These are phyloP conservation scores for Rhea americana DNA, from an alignment of 2,113 vertebrate genomes.

Conservation along the genomic window DNA sequence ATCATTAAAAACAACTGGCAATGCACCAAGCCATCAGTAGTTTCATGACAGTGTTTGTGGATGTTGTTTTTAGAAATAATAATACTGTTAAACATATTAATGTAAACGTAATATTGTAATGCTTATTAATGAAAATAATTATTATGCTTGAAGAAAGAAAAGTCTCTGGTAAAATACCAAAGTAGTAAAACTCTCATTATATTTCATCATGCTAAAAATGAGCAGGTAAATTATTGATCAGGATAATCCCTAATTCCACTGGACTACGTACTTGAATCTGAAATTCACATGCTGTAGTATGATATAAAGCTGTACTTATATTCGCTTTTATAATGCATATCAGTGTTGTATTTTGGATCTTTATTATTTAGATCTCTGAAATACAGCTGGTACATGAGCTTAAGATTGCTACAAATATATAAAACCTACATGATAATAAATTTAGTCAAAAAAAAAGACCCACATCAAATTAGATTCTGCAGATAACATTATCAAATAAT, in stretches of 20 bases:
- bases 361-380: neutral
- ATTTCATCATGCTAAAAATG: neutral
- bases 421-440: neutral
- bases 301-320: neutral
- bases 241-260: neutral
- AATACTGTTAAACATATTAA: neutral
- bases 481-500: neutral
- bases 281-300: neutral
- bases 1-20: slow-evolving; percentile 27
- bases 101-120: neutral
- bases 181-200: neutral
- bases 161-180: neutral
- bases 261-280: neutral
- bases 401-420: neutral
- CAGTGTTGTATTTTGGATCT: neutral
- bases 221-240: neutral
- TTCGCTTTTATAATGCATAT: neutral
- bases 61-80: slow-evolving; percentile 25
- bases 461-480: neutral
- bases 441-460: neutral
- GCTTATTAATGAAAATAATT: neutral
- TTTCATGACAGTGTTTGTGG: neutral
- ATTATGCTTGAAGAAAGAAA: neutral
- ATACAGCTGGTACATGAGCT: neutral
- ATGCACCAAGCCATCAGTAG: neutral